These are phyloP conservation scores for Diarsia brunnea DNA, from an alignment of 2,888 invertebrate genomes.

Conservation along the genomic window DNA sequence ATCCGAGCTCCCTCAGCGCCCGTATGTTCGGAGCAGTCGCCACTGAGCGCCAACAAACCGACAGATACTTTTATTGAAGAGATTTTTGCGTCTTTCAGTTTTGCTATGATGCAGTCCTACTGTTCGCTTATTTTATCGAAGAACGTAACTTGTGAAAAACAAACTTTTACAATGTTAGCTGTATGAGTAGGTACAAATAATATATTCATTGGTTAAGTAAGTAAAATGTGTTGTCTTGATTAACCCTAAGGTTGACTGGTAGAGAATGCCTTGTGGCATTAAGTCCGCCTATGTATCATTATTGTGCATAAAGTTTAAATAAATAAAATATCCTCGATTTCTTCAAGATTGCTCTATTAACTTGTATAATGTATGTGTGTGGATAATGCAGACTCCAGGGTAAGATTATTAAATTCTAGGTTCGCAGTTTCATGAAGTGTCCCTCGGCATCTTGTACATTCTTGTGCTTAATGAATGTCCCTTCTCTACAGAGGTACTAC, in stretches of 20 bases:
- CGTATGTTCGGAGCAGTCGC: background rate
- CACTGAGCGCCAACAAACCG: background rate
- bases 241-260: too few relatives aligned
- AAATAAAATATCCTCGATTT: background rate
- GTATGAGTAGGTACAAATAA: background rate
- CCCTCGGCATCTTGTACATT: background rate
- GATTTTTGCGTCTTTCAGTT: conserved; percentile 1
- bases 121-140: background rate
- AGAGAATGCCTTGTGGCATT: too few relatives aligned
- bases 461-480: background rate
- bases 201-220: background rate
- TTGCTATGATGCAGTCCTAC: background rate
- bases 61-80: background rate
- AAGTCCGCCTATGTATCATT: too few relatives aligned
- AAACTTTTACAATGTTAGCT: background rate
- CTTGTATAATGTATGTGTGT: too few relatives aligned
- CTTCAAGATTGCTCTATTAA: background rate
- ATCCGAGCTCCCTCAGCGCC: background rate
- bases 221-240: too few relatives aligned
- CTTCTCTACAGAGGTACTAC: background rate
- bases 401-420: conserved; percentile 9
- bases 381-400: background rate
- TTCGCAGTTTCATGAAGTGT: conserved; percentile 1
- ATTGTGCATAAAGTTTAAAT: too few relatives aligned
- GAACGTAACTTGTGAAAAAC: background rate